Evolutionary conservation across 2,113 vertebrate species (phyloP), one percentile per base, ranked within the genome.

Genomic region (Urocolius indicus): DNA sequence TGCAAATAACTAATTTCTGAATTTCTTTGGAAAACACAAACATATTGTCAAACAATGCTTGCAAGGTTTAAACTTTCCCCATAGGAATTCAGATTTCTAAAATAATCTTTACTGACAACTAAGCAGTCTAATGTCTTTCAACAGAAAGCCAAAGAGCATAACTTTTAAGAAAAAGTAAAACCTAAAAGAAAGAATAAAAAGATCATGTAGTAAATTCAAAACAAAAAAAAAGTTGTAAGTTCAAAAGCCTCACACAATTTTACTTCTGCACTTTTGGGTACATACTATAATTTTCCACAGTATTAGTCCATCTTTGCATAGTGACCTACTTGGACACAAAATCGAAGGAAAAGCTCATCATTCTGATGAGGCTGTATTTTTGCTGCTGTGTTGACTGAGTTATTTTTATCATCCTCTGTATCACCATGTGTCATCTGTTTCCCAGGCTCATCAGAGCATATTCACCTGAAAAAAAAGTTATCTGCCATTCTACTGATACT

Each of bases 401-500:
- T 92, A 77, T 95, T 95, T 96, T 95, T 86, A 80, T 48, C 67
- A 76, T 66, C 21, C 43, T 62, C 71, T 85, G 26, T 55, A 66
- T 93, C 74, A 81, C 34, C 41, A 29, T 79, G 41, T 90, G 72
- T 86, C 63, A 57, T 34, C 55, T 55, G 8, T 88, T 91, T 74
- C 32, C 1, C 38, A 86, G 67, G 41, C 43, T 96, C 72, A 93
- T 94, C 83, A 93, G 75, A 73, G 59, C 41, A 62, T 26, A 92
- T 92, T 93, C 92, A 92, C 72, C 46, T 86, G 43, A 74, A 77
- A 91, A 81, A 88, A 89, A 82, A n/a, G n/a, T 84, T 84, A 84
- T 55, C 63, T 90, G 32, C 32, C 26, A 22, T 85, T 82, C 62
- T 58, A 27, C 49, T 3, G 46, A 80, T 83, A 73, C 17, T 62